phyloP scores from a whole-genome alignment of 2,888 invertebrate species.

The Dysmachus trigonus region DNA sequence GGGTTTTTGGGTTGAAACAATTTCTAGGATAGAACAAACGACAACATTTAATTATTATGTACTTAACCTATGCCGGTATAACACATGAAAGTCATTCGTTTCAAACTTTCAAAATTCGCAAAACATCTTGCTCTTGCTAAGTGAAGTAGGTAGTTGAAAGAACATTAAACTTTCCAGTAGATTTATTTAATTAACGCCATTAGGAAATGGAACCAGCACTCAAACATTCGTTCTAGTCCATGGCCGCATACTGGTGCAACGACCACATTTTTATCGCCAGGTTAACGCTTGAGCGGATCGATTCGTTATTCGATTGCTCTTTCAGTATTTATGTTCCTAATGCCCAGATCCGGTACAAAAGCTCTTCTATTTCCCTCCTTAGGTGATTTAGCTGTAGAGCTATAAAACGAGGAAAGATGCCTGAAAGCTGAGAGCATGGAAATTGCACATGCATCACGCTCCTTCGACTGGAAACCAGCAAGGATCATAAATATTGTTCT shows the following conservation, averaged over 20 bases:
- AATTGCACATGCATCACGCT: slow-evolving; percentile 31
- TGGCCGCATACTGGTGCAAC: background rate
- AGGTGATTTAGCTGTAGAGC: background rate
- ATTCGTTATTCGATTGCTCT: slow-evolving; percentile 30
- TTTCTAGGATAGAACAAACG: too few species aligned
- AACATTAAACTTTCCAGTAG: slow-evolving; percentile 32
- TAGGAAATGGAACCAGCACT: background rate
- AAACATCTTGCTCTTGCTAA: background rate
- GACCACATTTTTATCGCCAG: slow-evolving; percentile 30
- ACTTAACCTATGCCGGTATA: too few species aligned
- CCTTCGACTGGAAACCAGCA: slow-evolving; percentile 1
- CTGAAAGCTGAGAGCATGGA: background rate
- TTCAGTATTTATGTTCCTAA: background rate
- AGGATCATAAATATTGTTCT: slow-evolving; percentile 26
- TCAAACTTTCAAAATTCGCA: too few species aligned
- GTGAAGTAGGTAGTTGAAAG: background rate
- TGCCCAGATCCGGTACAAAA: background rate
- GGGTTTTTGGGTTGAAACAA: too few species aligned
- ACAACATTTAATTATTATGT: too few species aligned
- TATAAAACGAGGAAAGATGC: background rate
- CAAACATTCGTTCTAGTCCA: background rate
- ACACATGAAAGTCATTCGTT: too few species aligned
- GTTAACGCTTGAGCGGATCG: slow-evolving; percentile 29
- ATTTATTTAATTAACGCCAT: slow-evolving; percentile 22
- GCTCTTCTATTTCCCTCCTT: background rate